A percentile compares a stretch with the other conserved stretches of the same genome.
Conservation (phyloP, 2,113 vertebrate species). For the Apteryx owenii region DNA sequence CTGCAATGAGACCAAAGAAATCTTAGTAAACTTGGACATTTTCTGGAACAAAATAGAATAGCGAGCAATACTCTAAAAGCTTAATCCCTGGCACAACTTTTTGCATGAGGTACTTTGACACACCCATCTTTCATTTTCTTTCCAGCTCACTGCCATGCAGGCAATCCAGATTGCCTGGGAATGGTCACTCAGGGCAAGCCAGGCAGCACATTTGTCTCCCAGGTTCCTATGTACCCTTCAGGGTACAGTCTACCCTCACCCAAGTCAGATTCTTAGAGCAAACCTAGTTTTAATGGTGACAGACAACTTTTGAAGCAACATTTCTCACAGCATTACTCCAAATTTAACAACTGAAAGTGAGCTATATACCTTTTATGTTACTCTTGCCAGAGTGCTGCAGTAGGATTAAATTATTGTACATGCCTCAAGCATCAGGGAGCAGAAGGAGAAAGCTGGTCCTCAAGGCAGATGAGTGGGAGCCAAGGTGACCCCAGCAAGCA, state of each 20-base stretch:
- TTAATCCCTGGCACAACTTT: fast-evolving
- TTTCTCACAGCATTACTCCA: neutral
- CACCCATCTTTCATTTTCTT: neutral
- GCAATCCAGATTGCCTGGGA: neutral
- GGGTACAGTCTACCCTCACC: neutral
- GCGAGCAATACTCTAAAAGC: neutral
- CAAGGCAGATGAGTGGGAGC: neutral
- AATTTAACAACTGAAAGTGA: neutral
- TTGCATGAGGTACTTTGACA: neutral
- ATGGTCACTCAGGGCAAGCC: neutral
- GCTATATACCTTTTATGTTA: fast-evolving
- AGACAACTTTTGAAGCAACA: neutral
- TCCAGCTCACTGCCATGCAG: neutral
- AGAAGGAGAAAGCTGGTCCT: neutral
- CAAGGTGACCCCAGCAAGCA: neutral
- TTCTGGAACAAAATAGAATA: neutral
- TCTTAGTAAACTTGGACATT: neutral
- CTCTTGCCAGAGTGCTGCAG: neutral
- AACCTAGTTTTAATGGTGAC: fast-evolving
- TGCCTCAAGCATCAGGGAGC: neutral
- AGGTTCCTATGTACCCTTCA: no score
- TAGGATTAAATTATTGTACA: neutral
- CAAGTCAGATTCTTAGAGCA: neutral
- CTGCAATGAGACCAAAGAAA: neutral
- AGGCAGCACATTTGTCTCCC: neutral